A percentile compares a stretch with the other conserved stretches of the same genome.
These are phyloP conservation scores for Chromis chromis DNA, from an alignment of 2,797 vertebrate genomes.

Conservation along the genomic window DNA sequence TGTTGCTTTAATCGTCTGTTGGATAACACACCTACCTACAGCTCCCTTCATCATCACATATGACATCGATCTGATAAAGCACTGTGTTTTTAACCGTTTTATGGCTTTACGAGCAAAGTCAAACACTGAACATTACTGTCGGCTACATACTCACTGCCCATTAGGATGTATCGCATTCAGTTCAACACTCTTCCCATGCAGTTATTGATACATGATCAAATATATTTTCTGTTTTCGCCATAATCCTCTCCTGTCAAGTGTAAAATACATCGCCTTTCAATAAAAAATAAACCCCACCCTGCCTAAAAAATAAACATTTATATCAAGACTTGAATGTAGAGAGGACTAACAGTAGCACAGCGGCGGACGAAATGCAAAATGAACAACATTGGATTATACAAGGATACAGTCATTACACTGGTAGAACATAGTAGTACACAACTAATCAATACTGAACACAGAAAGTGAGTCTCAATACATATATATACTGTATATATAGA, in stretches of 20 bases:
- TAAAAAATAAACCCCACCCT: constrained; percentile 55
- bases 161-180: constrained; percentile 27
- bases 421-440: constrained; percentile 76
- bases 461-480: constrained; percentile 73
- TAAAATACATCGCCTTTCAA: constrained; percentile 58
- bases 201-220: constrained; percentile 30
- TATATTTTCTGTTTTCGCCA: constrained; percentile 34
- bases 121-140: constrained; percentile 57
- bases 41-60: constrained; percentile 23
- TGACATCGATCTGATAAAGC: constrained; percentile 34
- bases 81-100: constrained; percentile 41
- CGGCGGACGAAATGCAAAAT: constrained; percentile 75
- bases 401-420: constrained; percentile 76
- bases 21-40: constrained; percentile 17
- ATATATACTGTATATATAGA: constrained; percentile 69
- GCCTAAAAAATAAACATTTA: constrained; percentile 77
- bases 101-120: constrained; percentile 69
- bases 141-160: constrained; percentile 69
- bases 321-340: constrained; percentile 77
- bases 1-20: constrained; percentile 26
- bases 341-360: constrained; percentile 77
- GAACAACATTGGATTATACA: constrained; percentile 73
- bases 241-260: constrained; percentile 39
- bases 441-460: constrained; percentile 77
- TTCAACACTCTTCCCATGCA: constrained; percentile 25